Evolutionary conservation across 2,797 vertebrate species (phyloP), one percentile per base, ranked within the genome.

Genomic region (Galago senegalensis): DNA sequence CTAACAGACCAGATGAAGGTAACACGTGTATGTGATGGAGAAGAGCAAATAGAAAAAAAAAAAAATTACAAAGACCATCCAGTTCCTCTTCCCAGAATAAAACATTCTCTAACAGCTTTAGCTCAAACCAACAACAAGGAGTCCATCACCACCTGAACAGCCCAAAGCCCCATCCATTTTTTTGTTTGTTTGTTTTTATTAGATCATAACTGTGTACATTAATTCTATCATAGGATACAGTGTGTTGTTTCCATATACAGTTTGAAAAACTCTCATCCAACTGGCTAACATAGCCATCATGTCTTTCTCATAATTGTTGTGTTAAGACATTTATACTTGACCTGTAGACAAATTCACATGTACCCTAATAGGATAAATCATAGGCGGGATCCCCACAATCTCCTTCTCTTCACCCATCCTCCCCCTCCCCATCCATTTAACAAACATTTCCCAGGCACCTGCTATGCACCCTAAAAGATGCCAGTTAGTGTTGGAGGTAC

Each of bases 31-130:
- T 21, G 37, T 6, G 58, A 75, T 4, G 3, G 9, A 80, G 25
- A 20, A 40, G 11, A 61, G 17, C 16, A 58, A 76, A 18, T 61
- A 58, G 25, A 11, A 79, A 60, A 60, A 25, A 77, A 37, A 29
- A 2, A 53, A 21, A n/a, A 23, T n/a, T 13, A 72, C 4, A 88
- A 25, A 85, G 29, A 25, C 14, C 9, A 6, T n/a, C 6, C 16
- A 56, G 7, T 20, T 72, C 61, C 34, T 89, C 77, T 90, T 88
- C 23, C 25, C 65, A 25, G 25, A 61, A 61, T 90, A 85, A 89
- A 95, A 76, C 40, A 60, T 37, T 31, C 37, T 83, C 79, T 69
- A 27, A n/a, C 67, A 80, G 49, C 34, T 87, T 94, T 58, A 40
- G 69, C 17, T 72, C 23, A 81, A 46, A 46, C 34, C 37, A 88